Conservation (phyloP, 2,113 vertebrate species). For the Myiozetetes cayanensis region DNA sequence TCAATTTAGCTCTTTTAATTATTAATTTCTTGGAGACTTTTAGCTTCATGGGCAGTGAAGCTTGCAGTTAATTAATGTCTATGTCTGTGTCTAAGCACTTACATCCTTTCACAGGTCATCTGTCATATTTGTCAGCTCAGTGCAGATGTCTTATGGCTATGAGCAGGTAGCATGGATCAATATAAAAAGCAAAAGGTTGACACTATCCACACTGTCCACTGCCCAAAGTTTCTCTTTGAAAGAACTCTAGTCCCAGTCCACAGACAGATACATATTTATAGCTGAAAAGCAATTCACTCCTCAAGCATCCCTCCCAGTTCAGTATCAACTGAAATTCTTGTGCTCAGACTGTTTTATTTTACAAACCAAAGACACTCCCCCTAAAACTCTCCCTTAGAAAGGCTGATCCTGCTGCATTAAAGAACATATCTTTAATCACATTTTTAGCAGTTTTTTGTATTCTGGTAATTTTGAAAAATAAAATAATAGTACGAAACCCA, state of each 20-base stretch:
- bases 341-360: neutral
- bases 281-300: neutral
- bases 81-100: neutral
- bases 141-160: neutral
- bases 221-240: neutral
- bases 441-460: neutral
- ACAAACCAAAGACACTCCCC: neutral
- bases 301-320: neutral
- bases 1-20: neutral
- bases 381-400: neutral
- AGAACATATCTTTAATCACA: neutral
- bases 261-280: neutral
- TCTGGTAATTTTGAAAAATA: neutral
- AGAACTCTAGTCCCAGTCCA: neutral
- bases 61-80: neutral
- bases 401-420: neutral
- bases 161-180: neutral
- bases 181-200: neutral
- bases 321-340: neutral
- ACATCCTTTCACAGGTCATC: neutral
- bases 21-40: neutral
- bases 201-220: neutral
- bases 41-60: neutral
- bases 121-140: neutral
- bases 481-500: neutral